A percentile compares a stretch with the other conserved stretches of the same genome.
Conservation (phyloP, 2,113 vertebrate genomes). For the Bufo gargarizans region DNA sequence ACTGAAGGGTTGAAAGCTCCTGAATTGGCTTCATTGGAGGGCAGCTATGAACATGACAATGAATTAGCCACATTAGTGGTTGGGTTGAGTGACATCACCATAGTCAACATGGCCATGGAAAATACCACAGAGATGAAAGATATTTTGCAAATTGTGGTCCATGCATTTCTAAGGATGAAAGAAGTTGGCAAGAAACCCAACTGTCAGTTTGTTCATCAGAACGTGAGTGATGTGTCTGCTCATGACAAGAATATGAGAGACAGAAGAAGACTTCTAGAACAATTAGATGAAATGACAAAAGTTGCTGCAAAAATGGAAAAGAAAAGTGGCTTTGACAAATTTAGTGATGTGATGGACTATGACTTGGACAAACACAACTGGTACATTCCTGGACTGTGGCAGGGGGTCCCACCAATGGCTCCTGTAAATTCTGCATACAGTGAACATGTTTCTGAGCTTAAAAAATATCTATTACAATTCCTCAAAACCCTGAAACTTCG, state of each 20-base stretch:
- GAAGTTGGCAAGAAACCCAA: conserved; percentile 73
- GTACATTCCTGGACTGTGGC: conserved; percentile 68
- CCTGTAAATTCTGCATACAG: conserved; percentile 68
- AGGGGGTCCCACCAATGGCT: conserved; percentile 68
- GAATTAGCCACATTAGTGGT: conserved; percentile 75
- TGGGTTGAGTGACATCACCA: conserved; percentile 75
- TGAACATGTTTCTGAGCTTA: conserved; percentile 60
- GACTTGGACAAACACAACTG: conserved; percentile 62
- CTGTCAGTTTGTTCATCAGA: conserved; percentile 80
- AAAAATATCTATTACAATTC: conserved; percentile 64
- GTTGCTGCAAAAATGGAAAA: conserved; percentile 73
- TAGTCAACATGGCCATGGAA: conserved; percentile 73
- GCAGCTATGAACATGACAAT: conserved; percentile 76
- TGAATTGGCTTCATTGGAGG: conserved; percentile 58
- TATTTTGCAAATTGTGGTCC: conserved; percentile 72
- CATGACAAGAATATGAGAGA: conserved; percentile 73
- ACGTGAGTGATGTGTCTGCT: conserved; percentile 72
- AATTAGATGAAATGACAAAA: conserved; percentile 71
- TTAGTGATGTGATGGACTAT: conserved; percentile 61
- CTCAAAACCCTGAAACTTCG: conserved; percentile 61
- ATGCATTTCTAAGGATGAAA: conserved; percentile 73
- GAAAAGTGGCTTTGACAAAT: conserved; percentile 61
- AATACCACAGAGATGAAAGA: conserved; percentile 66
- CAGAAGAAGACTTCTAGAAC: conserved; percentile 68
- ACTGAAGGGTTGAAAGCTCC: conserved; percentile 66